Percentiles rank a stretch among this genome's conserved stretches.
phyloP scores from a whole-genome alignment of 2,113 vertebrate genomes.

The Alces alces region DNA sequence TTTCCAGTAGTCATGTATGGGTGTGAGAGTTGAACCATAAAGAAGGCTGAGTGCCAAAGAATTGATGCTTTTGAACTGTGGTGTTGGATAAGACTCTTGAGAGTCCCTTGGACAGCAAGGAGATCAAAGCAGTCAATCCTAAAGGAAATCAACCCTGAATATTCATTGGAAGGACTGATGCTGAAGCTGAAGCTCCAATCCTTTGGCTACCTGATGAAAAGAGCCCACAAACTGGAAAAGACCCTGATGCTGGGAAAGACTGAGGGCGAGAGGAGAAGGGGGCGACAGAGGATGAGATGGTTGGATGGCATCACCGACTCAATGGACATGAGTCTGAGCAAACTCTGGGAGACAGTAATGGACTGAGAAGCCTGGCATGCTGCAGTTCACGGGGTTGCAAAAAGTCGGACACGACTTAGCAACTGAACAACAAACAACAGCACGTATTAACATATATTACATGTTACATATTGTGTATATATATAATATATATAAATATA shows the following conservation, averaged over 20 bases:
- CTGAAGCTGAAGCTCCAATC: neutral
- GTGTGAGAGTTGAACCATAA: neutral
- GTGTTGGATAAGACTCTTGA: neutral
- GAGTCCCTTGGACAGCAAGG: neutral
- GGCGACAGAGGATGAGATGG: neutral
- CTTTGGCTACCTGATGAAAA: neutral
- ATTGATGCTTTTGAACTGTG: neutral
- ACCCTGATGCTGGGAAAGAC: neutral
- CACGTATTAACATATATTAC: neutral
- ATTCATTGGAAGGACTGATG: neutral
- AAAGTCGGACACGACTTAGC: fast-evolving
- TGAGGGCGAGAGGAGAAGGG: neutral
- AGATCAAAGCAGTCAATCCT: neutral
- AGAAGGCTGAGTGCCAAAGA: neutral
- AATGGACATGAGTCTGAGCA: neutral
- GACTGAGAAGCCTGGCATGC: neutral
- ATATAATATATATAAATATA: neutral
- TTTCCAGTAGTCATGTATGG: neutral
- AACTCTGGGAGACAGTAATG: neutral
- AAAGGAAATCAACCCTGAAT: neutral
- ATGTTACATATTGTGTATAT: neutral
- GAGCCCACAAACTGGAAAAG: neutral
- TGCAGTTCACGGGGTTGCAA: neutral
- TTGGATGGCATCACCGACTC: neutral
- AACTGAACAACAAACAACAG: neutral